Conservation (phyloP, 2,797 vertebrate genomes). For the Orientallactaga sibirica region DNA sequence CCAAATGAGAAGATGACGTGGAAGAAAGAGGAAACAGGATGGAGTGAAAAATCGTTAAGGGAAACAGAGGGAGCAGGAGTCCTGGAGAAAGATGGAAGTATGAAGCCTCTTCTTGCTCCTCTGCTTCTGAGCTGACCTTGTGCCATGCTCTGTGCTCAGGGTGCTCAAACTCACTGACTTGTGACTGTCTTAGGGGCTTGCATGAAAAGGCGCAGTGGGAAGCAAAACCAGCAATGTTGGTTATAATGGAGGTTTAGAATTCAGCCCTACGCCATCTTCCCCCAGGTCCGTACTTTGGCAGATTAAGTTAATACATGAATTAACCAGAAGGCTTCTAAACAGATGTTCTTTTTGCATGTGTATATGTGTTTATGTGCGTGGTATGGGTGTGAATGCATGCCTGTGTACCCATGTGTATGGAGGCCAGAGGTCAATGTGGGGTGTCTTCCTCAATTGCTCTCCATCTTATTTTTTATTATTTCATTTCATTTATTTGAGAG, state of each 20-base stretch:
- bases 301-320: not conserved
- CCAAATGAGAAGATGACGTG: constrained; percentile 61
- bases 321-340: not conserved
- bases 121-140: not conserved
- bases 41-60: constrained; percentile 33
- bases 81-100: not conserved
- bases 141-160: not conserved
- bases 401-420: not conserved
- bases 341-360: not conserved
- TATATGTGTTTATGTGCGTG: too few species aligned
- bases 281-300: not conserved
- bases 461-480: too few species aligned
- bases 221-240: too few species aligned
- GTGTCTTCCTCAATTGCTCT: too few species aligned
- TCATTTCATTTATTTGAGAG: too few species aligned
- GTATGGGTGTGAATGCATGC: not conserved
- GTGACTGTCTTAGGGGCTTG: not conserved
- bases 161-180: not conserved
- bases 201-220: not conserved
- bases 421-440: too few species aligned
- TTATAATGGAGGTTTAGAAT: not conserved
- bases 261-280: not conserved
- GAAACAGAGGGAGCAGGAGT: not conserved
- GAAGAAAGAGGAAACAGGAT: constrained; percentile 55
- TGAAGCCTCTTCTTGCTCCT: not conserved